Base-by-base conservation (phyloP, 23 tunicate species). In the Trididemnum miniatum region DNA sequence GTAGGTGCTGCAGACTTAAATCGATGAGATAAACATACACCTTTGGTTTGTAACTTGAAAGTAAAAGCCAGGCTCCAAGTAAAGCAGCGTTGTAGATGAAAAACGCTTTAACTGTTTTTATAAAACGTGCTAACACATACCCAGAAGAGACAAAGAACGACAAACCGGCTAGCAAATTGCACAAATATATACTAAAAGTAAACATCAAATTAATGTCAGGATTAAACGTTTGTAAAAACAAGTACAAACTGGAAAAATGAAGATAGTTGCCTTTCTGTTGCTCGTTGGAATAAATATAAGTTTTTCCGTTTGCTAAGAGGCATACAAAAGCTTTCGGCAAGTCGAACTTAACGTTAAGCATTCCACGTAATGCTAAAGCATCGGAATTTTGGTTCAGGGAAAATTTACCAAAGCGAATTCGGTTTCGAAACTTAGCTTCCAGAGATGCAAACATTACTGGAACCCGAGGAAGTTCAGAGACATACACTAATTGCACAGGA, bases 181-280 rank as follows among this genome's bases (percentile, higher is more conserved):
- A 86, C 1, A 86, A 35, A 71, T 79, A 86, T 2, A 86, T 69
- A 34, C 90, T 86, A 32, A 65, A 79, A 4, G 80, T 86, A 59
- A 86, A 86, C 33, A 86, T 32, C 26, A 79, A 36, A 39, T 86
- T 86, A 20, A 86, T 49, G 67, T 86, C 90, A 2, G 74, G 81
- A 33, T 52, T 32, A 71, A 77, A 33, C 28, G 23, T 52, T 57
- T 15, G 25, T 27, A 77, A 52, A 82, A 66, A 82, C 67, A 82
- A 31, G 27, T 49, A 71, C 49, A 82, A 82, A 34, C 40, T 35
- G 1, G 26, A 9, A 71, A 71, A 82, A 31, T 67, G 76, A 12
- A 82, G 3, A n/a, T 36, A 65, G 24, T 80, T 65, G 36, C 74
- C 84, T 25, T 27, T 78, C 3, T 4, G 3, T 0, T 22, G 1